Percentiles rank a stretch among this genome's conserved stretches.
Conservation (phyloP, 2,113 vertebrate species). For the Xiphophorus couchianus region DNA sequence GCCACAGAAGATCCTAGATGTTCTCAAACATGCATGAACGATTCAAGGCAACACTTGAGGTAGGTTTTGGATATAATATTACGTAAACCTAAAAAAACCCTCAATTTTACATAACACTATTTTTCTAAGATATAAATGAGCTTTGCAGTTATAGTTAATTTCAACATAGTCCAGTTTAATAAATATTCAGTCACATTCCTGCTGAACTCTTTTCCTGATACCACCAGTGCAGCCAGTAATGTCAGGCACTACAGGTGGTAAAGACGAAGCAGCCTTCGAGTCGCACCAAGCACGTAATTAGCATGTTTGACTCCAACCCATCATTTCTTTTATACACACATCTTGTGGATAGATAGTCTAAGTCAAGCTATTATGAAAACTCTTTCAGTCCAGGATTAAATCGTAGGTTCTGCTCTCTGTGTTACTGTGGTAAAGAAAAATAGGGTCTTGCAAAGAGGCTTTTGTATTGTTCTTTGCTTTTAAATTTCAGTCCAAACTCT, state of each 20-base stretch:
- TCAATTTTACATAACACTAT: background rate
- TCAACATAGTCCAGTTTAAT: slow-evolving; percentile 3
- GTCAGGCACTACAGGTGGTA: slow-evolving; percentile 20
- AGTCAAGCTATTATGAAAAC: slow-evolving; percentile 5
- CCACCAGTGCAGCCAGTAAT: slow-evolving; percentile 21
- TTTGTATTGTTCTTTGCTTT: slow-evolving; percentile 3
- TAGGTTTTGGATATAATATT: too few species aligned
- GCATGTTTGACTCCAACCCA: slow-evolving; percentile 45
- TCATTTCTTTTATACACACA: slow-evolving; percentile 33
- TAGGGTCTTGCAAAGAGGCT: background rate
- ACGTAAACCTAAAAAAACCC: background rate
- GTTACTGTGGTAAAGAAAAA: slow-evolving; percentile 7
- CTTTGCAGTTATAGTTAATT: slow-evolving; percentile 5
- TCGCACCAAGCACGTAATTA: slow-evolving; percentile 48
- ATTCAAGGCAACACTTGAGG: too few species aligned
- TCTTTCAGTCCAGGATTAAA: slow-evolving; percentile 17
- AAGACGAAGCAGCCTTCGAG: slow-evolving; percentile 38
- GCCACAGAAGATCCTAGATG: too few species aligned
- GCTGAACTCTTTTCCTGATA: slow-evolving; percentile 6
- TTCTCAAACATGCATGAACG: too few species aligned
- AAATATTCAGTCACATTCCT: slow-evolving; percentile 2
- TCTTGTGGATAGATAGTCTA: slow-evolving; percentile 11
- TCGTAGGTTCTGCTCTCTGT: background rate
- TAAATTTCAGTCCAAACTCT: background rate
- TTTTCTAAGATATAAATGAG: background rate